phyloP scores from a whole-genome alignment of 2,888 invertebrate genomes.

The Seira sanloemensis region DNA sequence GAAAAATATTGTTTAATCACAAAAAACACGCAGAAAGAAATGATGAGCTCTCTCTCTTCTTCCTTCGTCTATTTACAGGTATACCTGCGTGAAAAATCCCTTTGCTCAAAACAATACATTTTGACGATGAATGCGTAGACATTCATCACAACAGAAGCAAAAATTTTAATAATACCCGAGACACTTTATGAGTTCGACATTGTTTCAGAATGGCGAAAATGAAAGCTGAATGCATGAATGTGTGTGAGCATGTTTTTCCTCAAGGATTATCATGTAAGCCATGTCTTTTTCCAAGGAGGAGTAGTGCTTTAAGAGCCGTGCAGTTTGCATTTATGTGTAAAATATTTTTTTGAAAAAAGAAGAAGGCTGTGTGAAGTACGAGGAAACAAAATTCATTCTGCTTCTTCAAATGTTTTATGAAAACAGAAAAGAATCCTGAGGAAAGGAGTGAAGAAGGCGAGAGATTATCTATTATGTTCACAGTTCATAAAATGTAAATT shows the following conservation, averaged over 20 bases:
- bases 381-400: not conserved
- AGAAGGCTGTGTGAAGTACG: too few species aligned
- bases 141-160: slow-evolving; percentile 16
- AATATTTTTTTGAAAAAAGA: too few species aligned
- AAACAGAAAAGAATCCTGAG: not conserved
- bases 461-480: slow-evolving; percentile 39
- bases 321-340: slow-evolving; percentile 12
- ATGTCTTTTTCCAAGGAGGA: too few species aligned
- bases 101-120: slow-evolving; percentile 5
- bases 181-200: slow-evolving; percentile 14
- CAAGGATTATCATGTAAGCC: not conserved
- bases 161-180: slow-evolving; percentile 14
- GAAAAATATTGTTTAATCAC: slow-evolving; percentile 16
- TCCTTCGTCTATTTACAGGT: slow-evolving; percentile 10
- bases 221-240: too few species aligned
- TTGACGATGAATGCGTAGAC: not conserved
- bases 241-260: not conserved
- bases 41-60: not conserved
- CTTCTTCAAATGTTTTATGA: not conserved
- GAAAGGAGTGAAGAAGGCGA: not conserved
- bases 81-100: not conserved
- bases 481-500: slow-evolving; percentile 47
- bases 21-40: not conserved
- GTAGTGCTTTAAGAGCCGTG: not conserved
- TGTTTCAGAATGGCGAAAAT: slow-evolving; percentile 8